Evolutionary conservation across 1,140 invertebrate genomes (phyloP).

Genomic region (Cardiocondyla obscurior): DNA sequence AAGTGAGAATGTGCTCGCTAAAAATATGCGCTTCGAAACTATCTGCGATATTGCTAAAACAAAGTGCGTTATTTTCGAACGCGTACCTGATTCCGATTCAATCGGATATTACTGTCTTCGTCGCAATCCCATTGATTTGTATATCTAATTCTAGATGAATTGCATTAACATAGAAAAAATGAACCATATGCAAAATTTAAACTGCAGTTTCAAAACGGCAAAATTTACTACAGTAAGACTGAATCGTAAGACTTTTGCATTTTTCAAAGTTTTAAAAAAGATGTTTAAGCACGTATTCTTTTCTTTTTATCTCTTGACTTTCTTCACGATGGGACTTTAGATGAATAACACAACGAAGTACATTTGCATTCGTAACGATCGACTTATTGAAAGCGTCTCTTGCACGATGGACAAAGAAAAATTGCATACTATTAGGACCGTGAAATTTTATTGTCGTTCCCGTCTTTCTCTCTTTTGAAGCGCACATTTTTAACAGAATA

Average conservation of each 20-base stretch:
- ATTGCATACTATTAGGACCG: conserved; percentile 6
- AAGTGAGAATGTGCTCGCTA: conserved; percentile 6
- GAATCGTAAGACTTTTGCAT: not conserved
- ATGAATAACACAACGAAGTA: conserved; percentile 32
- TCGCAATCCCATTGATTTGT: not conserved
- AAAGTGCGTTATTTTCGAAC: conserved; percentile 20
- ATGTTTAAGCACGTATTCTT: not conserved
- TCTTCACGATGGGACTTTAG: not conserved
- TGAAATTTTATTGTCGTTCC: conserved; percentile 6
- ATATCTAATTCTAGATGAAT: not conserved
- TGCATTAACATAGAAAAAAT: not conserved
- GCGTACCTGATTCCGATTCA: conserved; percentile 34
- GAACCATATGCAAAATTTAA: not conserved
- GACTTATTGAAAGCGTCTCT: conserved; percentile 13
- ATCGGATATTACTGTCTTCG: conserved; percentile 7
- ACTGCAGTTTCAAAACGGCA: not conserved
- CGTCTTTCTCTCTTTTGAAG: conserved; percentile 40
- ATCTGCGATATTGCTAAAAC: not conserved
- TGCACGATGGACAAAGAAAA: not conserved
- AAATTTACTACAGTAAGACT: not conserved
- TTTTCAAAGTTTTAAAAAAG: not conserved
- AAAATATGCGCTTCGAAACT: conserved; percentile 41
- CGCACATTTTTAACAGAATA: conserved; percentile 43
- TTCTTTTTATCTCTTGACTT: not conserved
- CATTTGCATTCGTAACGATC: conserved; percentile 27